Base-by-base conservation (phyloP, 1,140 invertebrate genomes). In the Globodera rostochiensis region DNA sequence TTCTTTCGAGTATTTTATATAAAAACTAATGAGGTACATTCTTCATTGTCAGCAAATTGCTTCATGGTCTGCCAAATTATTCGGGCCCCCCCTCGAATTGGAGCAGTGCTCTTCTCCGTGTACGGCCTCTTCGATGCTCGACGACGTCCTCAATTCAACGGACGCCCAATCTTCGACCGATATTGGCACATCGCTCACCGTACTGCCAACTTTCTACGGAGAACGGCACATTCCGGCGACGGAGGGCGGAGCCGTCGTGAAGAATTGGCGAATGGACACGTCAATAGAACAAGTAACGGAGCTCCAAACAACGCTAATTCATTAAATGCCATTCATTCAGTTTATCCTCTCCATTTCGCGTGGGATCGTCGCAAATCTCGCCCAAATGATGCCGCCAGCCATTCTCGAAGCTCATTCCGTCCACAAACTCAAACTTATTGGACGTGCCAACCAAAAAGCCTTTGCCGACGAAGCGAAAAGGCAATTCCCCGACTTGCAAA, bases 281-380 rank as follows among this genome's bases (percentile, higher is more conserved):
- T 13, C 69, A 6, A 36, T 71, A 45, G 69, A 71, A 71, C 57
- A 64, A 64, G 57, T 64, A 19, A 19, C 5, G 57, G 25, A 76
- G 21, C 13, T 2, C 2, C 53, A 64, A 76, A 25, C 66, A 57
- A 8, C 4, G 49, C 36, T 36, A 36, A 36, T 36, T 3, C 2
- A 36, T 36, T 36, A 36, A 36, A 19, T 19, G 57, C 11, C 36
- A 6, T 71, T 76, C 36, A 6, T 71, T 76, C 71, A 84, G 80
- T 66, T 82, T n/a, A 6, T 83, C 19, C 21, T 45, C n/a, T 53
- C 25, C 21, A 84, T 84, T 19, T 83, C 80, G 82, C 81, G 80
- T 7, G 80, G 80, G 1, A 67, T 83, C 19, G 64, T 82, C 47
- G 49, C 49, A 25, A 82, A 82, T 57, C 36, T 82, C 11, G 64